Conservation (phyloP, 2,113 vertebrate genomes). For the Synodontis membranacea region DNA sequence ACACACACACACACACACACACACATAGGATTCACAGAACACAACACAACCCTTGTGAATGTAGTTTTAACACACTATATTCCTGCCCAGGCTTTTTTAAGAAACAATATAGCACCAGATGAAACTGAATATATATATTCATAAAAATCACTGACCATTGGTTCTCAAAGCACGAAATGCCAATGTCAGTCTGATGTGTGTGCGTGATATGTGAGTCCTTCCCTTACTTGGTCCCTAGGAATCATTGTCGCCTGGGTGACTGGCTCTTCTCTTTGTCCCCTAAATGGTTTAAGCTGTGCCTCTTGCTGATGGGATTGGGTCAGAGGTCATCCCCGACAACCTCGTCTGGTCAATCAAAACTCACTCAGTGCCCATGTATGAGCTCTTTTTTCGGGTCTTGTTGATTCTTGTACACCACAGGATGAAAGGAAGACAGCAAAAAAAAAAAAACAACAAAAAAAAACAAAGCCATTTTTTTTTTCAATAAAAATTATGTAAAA, state of each 20-base stretch:
- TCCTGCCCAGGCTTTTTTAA: background rate
- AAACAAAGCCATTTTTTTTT: conserved; percentile 20
- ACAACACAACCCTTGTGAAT: background rate
- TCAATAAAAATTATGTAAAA: conserved; percentile 2
- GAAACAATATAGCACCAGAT: background rate
- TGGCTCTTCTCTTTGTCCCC: conserved; percentile 50
- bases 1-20: conserved; percentile 36
- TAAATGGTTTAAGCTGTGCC: conserved; percentile 55
- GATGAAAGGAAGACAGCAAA: conserved; percentile 16
- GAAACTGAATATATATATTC: background rate
- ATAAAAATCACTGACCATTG: conserved; percentile 4
- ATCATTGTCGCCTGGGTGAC: conserved; percentile 11
- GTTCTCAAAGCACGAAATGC: conserved; percentile 1
- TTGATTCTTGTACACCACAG: conserved; percentile 36
- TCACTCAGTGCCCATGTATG: conserved; percentile 51
- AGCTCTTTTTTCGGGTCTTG: conserved; percentile 47
- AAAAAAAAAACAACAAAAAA: conserved; percentile 26
- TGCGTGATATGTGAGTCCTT: background rate
- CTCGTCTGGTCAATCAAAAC: conserved; percentile 65
- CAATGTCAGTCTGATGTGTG: background rate
- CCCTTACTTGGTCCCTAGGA: conserved; percentile 12
- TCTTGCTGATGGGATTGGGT: conserved; percentile 51
- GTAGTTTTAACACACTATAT: background rate
- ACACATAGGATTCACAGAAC: background rate
- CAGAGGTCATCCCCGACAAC: conserved; percentile 52